Base-by-base conservation (phyloP, 2,113 vertebrate genomes). In the Calonectris borealis region DNA sequence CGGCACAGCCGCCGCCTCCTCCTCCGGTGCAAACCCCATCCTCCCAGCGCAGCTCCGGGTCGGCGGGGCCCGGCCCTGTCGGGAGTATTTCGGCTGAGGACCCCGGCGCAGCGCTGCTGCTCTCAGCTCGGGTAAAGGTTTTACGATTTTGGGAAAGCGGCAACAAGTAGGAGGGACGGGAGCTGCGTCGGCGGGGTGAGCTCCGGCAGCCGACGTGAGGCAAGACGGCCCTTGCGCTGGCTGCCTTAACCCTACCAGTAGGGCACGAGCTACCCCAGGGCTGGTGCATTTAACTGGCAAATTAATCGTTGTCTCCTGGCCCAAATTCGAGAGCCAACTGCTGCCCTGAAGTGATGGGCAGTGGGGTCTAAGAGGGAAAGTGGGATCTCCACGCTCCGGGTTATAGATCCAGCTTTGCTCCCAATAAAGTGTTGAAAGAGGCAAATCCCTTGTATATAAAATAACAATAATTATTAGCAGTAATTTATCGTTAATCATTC, bases 51-150 rank as follows among this genome's bases (percentile, higher is more conserved):
- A 4, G 85, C 85, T 24, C 81, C 6, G 2, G 18, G 34, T 52
- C 70, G 0, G 2, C 0, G 5, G 48, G 34, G 8, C 51, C 46
- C 3, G 1, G 38, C 25, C 16, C 32, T 19, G 22, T 11, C 0
- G 11, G 86, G 86, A 3, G 69, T 19, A 2, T 64, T 82, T n/a
- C 31, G 10, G 62, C 42, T 8, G 9, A 52, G 61, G 34, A 26
- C 8, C 51, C 11, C 5, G 2, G 44, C 4, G 0, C 16, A 29
- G 48, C 77, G 42, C 36, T 6, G 66, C 66, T 31, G 51, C 55
- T 36, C 11, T 71, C 70, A 17, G 1, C 2, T 3, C 3, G 0
- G 26, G 8, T 9, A 6, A 21, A 46, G 26, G 49, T 9, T 46
- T 65, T 9, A 2, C 27, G 20, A 13, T 73, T 79, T 32, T 32